Percentiles rank a stretch among this genome's conserved stretches.
These are phyloP conservation scores for Poeciliopsis infans DNA, from an alignment of 2,797 vertebrate species.

Conservation along the genomic window DNA sequence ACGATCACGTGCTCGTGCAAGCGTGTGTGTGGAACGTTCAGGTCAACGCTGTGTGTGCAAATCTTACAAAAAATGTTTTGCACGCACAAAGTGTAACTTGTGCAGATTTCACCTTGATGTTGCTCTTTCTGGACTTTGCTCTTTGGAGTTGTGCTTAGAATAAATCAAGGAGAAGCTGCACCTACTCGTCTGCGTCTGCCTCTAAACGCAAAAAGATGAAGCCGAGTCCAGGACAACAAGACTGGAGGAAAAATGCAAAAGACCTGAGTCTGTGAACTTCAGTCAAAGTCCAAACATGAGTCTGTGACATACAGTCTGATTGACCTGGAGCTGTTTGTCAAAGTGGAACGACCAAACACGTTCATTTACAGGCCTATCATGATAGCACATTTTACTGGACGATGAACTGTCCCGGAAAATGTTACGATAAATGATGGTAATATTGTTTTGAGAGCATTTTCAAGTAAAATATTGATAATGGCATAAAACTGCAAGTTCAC, in stretches of 20 bases:
- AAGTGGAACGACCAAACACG: not conserved
- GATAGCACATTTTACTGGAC: too few relatives aligned
- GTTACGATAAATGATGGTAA: too few relatives aligned
- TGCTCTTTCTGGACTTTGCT: not conserved
- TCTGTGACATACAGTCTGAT: not conserved
- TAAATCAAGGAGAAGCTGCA: not conserved
- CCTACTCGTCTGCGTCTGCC: not conserved
- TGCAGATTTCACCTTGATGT: not conserved
- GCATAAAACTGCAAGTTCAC: too few relatives aligned
- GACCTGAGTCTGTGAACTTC: not conserved
- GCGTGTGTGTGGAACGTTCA: not conserved
- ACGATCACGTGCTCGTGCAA: not conserved
- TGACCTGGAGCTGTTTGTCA: not conserved
- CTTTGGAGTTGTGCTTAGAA: not conserved
- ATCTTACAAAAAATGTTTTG: not conserved
- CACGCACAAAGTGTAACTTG: not conserved
- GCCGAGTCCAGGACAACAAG: not conserved
- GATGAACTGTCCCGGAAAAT: too few relatives aligned
- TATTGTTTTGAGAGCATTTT: too few relatives aligned
- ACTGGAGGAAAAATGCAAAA: not conserved
- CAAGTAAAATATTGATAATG: too few relatives aligned
- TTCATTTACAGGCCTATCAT: not conserved
- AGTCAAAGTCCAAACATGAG: not conserved
- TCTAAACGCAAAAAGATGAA: not conserved
- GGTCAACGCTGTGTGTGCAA: not conserved